phyloP scores from a whole-genome alignment of 2,888 invertebrate species.

The Dendrolimus houi region DNA sequence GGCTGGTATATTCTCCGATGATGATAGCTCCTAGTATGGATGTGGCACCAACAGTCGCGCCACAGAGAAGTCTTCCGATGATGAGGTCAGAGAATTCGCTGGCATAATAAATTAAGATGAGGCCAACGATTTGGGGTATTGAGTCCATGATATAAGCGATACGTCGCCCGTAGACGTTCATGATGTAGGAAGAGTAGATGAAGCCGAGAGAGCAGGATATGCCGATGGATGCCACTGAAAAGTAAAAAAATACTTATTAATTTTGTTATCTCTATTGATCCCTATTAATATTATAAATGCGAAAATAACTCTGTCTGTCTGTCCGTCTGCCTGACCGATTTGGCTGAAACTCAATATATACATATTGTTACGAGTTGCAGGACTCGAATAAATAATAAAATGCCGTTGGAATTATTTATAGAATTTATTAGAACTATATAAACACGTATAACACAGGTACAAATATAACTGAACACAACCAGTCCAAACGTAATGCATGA shows the following conservation, averaged over 20 bases:
- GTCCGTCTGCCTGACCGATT: too few relatives aligned
- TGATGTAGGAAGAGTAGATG: constrained; percentile 19
- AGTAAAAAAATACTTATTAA: background rate
- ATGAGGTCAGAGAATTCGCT: constrained; percentile 35
- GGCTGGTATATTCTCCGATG: constrained; percentile 40
- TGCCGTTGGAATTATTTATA: too few relatives aligned
- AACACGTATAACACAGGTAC: too few relatives aligned
- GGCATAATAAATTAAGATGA: constrained; percentile 48
- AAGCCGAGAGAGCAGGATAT: constrained; percentile 12
- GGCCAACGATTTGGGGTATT: constrained; percentile 55
- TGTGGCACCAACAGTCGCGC: constrained; percentile 59
- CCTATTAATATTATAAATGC: too few relatives aligned
- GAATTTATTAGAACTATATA: too few relatives aligned
- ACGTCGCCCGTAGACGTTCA: constrained; percentile 50
- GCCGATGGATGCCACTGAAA: background rate
- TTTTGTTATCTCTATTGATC: too few relatives aligned
- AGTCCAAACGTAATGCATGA: too few relatives aligned
- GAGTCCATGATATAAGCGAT: constrained; percentile 43
- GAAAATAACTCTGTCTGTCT: too few relatives aligned
- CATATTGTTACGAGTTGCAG: too few relatives aligned
- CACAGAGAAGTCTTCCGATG: constrained; percentile 32
- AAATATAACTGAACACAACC: too few relatives aligned
- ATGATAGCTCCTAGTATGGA: constrained; percentile 39
- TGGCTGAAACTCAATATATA: too few relatives aligned
- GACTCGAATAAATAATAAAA: too few relatives aligned